A percentile compares a stretch with the other conserved stretches of the same genome.
Conservation (phyloP, 2,888 invertebrate genomes). For the Gymnosoma rotundatum region DNA sequence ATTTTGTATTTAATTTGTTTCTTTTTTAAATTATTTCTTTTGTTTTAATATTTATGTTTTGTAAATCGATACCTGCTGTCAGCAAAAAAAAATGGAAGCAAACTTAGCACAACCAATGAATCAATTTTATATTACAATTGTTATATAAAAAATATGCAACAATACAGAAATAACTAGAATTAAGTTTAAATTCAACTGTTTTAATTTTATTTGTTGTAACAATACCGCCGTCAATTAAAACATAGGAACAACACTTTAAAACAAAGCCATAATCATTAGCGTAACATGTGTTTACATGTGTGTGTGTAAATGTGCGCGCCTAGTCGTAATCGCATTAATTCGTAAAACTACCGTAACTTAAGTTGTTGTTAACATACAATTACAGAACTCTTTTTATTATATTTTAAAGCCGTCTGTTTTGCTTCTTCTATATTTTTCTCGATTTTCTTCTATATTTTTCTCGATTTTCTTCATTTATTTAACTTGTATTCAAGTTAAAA, state of each 20-base stretch:
- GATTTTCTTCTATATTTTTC: slow-evolving; percentile 13
- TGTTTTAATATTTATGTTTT: slow-evolving; percentile 29
- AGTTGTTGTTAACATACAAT: slow-evolving; percentile 26
- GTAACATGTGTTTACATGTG: slow-evolving; percentile 27
- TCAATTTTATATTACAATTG: neutral
- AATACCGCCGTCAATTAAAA: neutral
- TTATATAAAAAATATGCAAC: neutral
- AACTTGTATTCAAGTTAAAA: slow-evolving; percentile 55
- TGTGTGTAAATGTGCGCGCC: slow-evolving; percentile 10
- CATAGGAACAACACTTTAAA: slow-evolving; percentile 27
- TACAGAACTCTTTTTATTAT: slow-evolving; percentile 15
- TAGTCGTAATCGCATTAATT: slow-evolving; percentile 26
- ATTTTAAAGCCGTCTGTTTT: slow-evolving; percentile 22
- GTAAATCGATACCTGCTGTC: slow-evolving; percentile 62
- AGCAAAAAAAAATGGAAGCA: slow-evolving; percentile 18
- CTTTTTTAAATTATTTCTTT: neutral
- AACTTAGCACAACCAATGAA: slow-evolving; percentile 6
- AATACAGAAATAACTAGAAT: neutral
- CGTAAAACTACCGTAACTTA: slow-evolving; percentile 44
- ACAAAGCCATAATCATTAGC: slow-evolving; percentile 61
- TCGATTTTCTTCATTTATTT: neutral
- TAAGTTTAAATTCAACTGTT: slow-evolving; percentile 50
- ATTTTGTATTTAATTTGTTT: slow-evolving; percentile 16
- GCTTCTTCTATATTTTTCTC: slow-evolving; percentile 22
- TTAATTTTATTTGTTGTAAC: slow-evolving; percentile 25